Percentiles rank a stretch among this genome's conserved stretches.
Evolutionary conservation across 2,888 invertebrate genomes (phyloP).

Genomic region (Eupithecia exiguata): DNA sequence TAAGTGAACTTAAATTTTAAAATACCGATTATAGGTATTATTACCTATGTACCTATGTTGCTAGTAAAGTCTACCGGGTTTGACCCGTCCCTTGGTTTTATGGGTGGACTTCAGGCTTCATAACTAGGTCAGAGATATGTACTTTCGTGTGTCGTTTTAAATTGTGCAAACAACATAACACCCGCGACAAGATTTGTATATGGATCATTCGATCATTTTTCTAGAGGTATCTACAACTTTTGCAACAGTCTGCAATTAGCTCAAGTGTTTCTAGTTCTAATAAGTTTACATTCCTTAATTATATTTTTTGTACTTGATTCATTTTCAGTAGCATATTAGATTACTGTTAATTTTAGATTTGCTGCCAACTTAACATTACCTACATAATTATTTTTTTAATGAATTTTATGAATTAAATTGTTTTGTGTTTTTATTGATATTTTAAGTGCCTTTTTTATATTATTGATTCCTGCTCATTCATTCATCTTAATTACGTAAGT

Average conservation of each 20-base stretch:
- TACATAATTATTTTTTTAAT: not conserved
- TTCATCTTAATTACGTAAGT: no score
- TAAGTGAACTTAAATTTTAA: not conserved
- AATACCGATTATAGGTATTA: no score
- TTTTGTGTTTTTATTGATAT: no score
- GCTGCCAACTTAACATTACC: not conserved
- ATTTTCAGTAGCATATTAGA: not conserved
- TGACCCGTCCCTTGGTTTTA: slow-evolving; percentile 6
- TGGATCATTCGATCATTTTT: no score
- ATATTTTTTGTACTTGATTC: not conserved
- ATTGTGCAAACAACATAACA: slow-evolving; percentile 18
- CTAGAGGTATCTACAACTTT: no score
- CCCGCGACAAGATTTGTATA: slow-evolving; percentile 31
- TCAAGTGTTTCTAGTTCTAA: no score
- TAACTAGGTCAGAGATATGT: slow-evolving; percentile 36
- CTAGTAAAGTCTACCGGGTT: not conserved
- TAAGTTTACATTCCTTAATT: no score
- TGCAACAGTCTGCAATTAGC: not conserved
- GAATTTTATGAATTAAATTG: no score
- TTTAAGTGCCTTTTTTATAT: no score
- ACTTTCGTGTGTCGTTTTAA: slow-evolving; percentile 34
- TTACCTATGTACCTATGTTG: not conserved
- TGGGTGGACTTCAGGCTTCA: slow-evolving; percentile 8
- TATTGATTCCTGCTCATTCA: no score
- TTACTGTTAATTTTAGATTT: not conserved